Base-by-base conservation (phyloP, 2,113 vertebrate species). In the Salvelinus sp. region DNA sequence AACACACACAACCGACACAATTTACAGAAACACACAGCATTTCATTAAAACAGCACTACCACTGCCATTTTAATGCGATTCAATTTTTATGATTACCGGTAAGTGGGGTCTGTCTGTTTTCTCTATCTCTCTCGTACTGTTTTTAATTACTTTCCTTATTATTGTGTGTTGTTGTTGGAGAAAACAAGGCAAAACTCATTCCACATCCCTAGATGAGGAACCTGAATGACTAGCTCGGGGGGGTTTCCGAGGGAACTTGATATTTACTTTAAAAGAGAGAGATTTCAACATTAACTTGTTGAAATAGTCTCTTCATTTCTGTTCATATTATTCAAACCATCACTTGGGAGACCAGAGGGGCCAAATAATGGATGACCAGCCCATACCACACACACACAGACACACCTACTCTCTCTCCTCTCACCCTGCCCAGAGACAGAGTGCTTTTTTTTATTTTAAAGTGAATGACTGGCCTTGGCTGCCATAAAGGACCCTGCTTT, bases 151-250 rank as follows among this genome's bases (percentile, higher is more conserved):
- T 91, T 91, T 91, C 89, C 88, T 89, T 90, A 77, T 81, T 54
- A 54, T 18, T 54, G 14, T 18, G 79, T 85, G 87, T 85, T 88
- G 88, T 88, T 88, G 88, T 91, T 83, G 79, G 85, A 91, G 87
- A 87, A 92, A 93, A 92, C 87, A 92, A 88, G 89, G 90, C 86
- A 93, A 89, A 94, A 92, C 88, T 92, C 91, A 93, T 93, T 93
- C 93, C 82, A 88, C 82, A 88, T 84, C 82, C 82, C 83, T 78
- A 92, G 89, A 92, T 88, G 87, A 91, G 90, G 90, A 92, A 88
- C 85, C 82, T 87, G 85, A 90, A 91, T 88, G 84, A 84, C 78
- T 90, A 83, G 88, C 91, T 90, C 80, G 81, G 80, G 86, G 89
- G 85, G 89, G 83, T 0, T 74, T 76, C 86, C 85, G 77, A 84